A percentile compares a stretch with the other conserved stretches of the same genome.
These are phyloP conservation scores for Tetragonula carbonaria DNA, from an alignment of 2,888 invertebrate species.

Conservation along the genomic window DNA sequence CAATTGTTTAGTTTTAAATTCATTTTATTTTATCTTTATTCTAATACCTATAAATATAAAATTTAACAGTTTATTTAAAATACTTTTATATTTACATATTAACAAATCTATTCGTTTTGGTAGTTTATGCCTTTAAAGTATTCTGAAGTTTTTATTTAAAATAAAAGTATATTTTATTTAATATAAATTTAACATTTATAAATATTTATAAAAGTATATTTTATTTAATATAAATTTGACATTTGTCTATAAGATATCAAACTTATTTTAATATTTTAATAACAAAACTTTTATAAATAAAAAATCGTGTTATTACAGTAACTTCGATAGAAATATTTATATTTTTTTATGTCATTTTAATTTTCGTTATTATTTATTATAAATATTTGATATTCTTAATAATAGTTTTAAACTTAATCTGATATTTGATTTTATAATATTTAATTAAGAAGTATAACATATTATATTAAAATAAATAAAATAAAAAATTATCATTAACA, in stretches of 20 bases:
- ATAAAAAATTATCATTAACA: slow-evolving; percentile 1
- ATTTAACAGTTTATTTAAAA: background rate
- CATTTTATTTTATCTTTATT: background rate
- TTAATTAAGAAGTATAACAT: background rate
- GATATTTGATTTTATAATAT: no score
- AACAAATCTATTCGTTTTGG: background rate
- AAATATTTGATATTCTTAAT: no score
- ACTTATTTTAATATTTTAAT: background rate
- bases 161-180: background rate
- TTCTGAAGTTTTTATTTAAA: background rate
- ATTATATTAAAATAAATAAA: background rate
- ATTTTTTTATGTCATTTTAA: background rate
- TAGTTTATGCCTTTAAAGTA: background rate
- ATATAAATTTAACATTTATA: background rate
- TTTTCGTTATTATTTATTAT: no score
- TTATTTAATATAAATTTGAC: no score
- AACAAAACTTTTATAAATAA: background rate
- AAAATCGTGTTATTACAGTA: background rate
- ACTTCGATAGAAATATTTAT: background rate
- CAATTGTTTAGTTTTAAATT: background rate
- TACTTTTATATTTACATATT: background rate
- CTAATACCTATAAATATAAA: background rate
- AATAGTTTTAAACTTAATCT: no score
- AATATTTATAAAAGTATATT: background rate
- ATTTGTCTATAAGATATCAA: background rate